These are phyloP conservation scores for Cataglyphis hispanica DNA, from an alignment of 1,140 invertebrate genomes.

Conservation along the genomic window DNA sequence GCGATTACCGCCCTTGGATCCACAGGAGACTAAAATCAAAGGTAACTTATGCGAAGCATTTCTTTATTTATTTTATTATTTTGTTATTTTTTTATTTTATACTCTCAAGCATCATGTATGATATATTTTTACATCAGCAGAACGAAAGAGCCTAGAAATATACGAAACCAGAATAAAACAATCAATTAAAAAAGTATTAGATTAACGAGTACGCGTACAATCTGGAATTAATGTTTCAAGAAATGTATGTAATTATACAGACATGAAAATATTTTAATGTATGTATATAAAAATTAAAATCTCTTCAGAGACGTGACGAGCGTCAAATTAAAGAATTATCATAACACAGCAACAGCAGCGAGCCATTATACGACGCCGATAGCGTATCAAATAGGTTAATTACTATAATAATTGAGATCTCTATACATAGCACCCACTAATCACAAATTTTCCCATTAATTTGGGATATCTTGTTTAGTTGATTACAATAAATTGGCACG, in stretches of 20 bases:
- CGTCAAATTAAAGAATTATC: constrained; percentile 29
- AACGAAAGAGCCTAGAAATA: background rate
- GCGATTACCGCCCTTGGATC: constrained; percentile 80
- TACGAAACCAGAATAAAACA: background rate
- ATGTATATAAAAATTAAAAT: constrained; percentile 13
- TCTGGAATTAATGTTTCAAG: background rate
- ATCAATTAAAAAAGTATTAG: background rate
- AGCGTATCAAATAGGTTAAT: constrained; percentile 52
- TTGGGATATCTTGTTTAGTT: background rate
- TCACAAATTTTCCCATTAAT: constrained; percentile 28
- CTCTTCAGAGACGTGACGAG: background rate
- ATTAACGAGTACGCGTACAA: background rate
- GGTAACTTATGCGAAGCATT: constrained; percentile 69
- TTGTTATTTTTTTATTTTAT: background rate
- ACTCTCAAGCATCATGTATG: background rate
- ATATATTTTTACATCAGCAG: background rate
- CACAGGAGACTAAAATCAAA: constrained; percentile 84
- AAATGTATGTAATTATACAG: background rate
- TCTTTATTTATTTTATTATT: background rate
- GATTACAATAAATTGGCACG: background rate
- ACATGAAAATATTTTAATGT: background rate
- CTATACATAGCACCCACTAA: background rate
- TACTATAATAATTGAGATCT: constrained; percentile 23
- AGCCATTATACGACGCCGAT: constrained; percentile 39
- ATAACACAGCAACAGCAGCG: background rate